phyloP scores from a whole-genome alignment of 2,888 invertebrate genomes.

The Hypercompe scribonia region DNA sequence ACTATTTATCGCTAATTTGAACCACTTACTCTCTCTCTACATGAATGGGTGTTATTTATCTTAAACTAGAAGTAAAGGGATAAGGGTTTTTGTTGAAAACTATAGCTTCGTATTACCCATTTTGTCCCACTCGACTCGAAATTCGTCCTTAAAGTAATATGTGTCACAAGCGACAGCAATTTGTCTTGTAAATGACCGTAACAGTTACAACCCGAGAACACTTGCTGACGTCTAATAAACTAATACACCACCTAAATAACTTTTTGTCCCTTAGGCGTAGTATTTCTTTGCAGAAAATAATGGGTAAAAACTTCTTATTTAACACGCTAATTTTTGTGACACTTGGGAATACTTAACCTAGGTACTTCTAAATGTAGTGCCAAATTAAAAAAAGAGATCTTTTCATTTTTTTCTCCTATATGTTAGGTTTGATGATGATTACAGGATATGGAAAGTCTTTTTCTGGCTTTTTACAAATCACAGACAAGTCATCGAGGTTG shows the following conservation, averaged over 20 bases:
- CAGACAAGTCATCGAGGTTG: background rate
- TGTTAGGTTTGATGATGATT: no score
- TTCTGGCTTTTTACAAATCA: background rate
- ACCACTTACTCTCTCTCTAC: background rate
- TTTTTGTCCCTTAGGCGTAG: background rate
- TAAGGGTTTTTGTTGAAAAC: background rate
- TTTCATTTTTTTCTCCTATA: background rate
- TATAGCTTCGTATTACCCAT: background rate
- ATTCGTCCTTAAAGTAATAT: constrained; percentile 7
- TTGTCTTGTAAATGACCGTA: constrained; percentile 15
- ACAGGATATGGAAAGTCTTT: background rate
- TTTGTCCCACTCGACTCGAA: background rate
- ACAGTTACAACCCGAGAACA: constrained; percentile 1
- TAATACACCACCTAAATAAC: constrained; percentile 8
- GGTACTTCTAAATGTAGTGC: background rate
- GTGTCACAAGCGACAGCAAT: constrained; percentile 13
- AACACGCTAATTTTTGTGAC: background rate
- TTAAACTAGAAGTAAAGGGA: background rate
- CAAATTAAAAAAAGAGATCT: background rate
- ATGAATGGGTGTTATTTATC: background rate
- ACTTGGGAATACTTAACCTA: background rate
- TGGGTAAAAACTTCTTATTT: background rate
- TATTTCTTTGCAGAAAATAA: background rate
- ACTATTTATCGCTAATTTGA: background rate
- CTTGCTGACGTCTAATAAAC: constrained; percentile 8